These are phyloP conservation scores for Pherbina coryleti DNA, from an alignment of 2,888 invertebrate genomes.

Conservation along the genomic window DNA sequence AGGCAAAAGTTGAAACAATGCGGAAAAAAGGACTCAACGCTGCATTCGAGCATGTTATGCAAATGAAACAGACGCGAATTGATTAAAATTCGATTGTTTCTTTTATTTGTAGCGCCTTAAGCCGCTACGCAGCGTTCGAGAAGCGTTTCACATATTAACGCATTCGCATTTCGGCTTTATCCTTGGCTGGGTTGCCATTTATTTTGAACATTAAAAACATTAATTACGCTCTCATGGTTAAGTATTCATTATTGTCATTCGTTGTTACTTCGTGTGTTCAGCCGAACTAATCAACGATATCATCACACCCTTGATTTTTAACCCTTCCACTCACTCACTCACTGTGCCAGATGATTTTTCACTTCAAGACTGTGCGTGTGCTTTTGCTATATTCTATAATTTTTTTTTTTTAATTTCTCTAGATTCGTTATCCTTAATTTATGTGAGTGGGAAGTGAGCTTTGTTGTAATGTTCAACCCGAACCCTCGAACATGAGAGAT, in stretches of 20 bases:
- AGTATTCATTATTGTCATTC: not conserved
- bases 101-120: constrained; percentile 54
- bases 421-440: constrained; percentile 20
- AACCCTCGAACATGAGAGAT: not conserved
- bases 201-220: constrained; percentile 10
- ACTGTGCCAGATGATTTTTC: not conserved
- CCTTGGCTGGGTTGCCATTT: constrained; percentile 11
- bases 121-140: not conserved
- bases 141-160: constrained; percentile 40
- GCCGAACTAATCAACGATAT: constrained; percentile 51
- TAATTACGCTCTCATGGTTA: constrained; percentile 32
- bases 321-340: constrained; percentile 40
- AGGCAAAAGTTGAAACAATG: constrained; percentile 12
- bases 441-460: constrained; percentile 1
- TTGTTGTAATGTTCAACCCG: not conserved
- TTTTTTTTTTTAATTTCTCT: constrained; percentile 3
- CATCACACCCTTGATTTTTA: constrained; percentile 51
- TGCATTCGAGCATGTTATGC: constrained; percentile 42
- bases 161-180: constrained; percentile 48
- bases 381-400: not conserved
- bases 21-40: not conserved
- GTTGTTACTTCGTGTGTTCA: not conserved
- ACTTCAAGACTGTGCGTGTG: not conserved
- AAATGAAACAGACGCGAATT: constrained; percentile 62
- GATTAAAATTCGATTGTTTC: constrained; percentile 69